A percentile compares a stretch with the other conserved stretches of the same genome.
Conservation (phyloP, 1,140 invertebrate species). For the Caenorhabditis brenneri region DNA sequence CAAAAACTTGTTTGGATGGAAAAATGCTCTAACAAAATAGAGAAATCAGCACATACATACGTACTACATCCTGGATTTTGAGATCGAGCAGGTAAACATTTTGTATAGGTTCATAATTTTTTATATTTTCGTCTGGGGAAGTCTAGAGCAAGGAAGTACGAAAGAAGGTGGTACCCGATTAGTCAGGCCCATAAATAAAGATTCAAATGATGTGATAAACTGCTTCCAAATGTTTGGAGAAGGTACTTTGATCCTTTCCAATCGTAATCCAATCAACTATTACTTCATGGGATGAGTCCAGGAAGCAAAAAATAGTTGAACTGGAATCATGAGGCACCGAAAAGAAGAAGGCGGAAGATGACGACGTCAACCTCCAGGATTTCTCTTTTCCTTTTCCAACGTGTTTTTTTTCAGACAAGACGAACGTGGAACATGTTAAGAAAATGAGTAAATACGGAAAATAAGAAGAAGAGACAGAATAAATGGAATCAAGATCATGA, state of each 20-base stretch:
- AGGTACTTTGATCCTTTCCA: background rate
- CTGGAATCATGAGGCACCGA: background rate
- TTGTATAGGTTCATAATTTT: no score
- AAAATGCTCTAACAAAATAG: no score
- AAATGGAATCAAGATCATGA: background rate
- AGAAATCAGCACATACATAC: no score
- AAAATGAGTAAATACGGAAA: constrained; percentile 3
- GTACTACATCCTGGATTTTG: no score
- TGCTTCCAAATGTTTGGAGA: background rate
- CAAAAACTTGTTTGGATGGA: no score
- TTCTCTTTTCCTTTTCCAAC: no score
- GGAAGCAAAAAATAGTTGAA: background rate
- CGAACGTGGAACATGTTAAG: background rate
- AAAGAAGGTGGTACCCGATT: no score
- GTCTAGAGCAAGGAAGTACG: no score
- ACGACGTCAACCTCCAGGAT: no score
- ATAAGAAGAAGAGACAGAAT: background rate
- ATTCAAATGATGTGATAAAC: background rate
- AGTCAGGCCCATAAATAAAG: background rate
- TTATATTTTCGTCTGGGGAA: no score
- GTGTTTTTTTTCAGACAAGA: background rate
- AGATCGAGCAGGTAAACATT: no score
- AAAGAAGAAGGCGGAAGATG: background rate
- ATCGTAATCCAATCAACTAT: background rate
- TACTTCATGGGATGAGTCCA: background rate